Percentiles rank a stretch among this genome's conserved stretches.
Conservation (phyloP, 2,888 invertebrate species). For the Campoletis raptor region DNA sequence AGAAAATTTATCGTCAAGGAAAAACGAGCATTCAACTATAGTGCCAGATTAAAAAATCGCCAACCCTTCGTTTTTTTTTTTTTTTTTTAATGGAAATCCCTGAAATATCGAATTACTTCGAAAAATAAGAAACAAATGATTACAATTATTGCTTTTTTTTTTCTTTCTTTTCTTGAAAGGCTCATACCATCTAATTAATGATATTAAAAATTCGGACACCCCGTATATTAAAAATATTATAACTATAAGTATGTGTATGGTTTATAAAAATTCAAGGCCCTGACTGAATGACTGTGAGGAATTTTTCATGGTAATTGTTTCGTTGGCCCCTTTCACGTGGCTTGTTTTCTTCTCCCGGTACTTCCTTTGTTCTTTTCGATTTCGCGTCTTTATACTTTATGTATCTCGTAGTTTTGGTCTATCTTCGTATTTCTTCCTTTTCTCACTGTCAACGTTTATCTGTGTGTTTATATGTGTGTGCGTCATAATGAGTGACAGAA, state of each 20-base stretch:
- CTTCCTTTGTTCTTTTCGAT: constrained; percentile 35
- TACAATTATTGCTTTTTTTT: neutral
- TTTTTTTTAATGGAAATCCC: neutral
- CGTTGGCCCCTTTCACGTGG: constrained; percentile 55
- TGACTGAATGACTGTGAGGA: constrained; percentile 22
- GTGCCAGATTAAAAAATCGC: neutral
- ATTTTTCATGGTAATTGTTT: constrained; percentile 52
- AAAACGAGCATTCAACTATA: neutral
- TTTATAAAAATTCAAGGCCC: constrained; percentile 27
- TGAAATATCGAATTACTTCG: neutral
- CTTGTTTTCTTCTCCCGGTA: constrained; percentile 12
- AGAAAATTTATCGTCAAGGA: neutral
- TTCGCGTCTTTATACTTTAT: constrained; percentile 17
- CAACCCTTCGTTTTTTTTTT: too few species aligned
- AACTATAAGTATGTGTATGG: neutral
- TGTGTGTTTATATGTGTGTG: neutral
- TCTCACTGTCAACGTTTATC: neutral
- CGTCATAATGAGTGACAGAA: constrained; percentile 41
- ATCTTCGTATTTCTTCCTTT: neutral
- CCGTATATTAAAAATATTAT: neutral
- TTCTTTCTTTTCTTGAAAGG: neutral
- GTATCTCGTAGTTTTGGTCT: constrained; percentile 10
- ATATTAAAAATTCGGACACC: neutral
- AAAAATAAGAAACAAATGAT: neutral
- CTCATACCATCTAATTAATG: neutral